Conservation (phyloP, 1,140 invertebrate species). For the Cydia amplana region DNA sequence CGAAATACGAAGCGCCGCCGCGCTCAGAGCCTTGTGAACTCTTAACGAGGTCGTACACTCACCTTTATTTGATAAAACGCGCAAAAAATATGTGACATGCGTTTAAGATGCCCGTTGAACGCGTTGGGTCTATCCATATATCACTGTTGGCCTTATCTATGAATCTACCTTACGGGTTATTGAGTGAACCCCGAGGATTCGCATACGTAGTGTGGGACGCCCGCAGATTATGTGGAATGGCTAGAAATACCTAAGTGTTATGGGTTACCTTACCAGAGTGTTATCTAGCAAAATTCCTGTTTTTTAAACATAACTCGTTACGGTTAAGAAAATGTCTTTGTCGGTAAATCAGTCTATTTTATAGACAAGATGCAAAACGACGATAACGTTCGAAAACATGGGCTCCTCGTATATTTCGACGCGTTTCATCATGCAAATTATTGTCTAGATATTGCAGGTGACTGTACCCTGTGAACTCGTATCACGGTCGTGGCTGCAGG, state of each 20-base stretch:
- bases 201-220: neutral
- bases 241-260: too few species aligned
- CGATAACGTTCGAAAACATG: too few species aligned
- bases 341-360: too few species aligned
- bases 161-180: neutral
- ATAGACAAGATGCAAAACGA: too few species aligned
- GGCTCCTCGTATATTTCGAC: neutral
- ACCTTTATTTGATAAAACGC: neutral
- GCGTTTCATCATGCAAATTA: neutral
- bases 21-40: neutral
- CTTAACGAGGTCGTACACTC: neutral
- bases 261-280: too few species aligned
- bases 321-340: too few species aligned
- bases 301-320: too few species aligned
- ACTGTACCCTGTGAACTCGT: slow-evolving; percentile 41
- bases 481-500: slow-evolving; percentile 44
- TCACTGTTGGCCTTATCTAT: neutral
- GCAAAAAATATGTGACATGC: neutral
- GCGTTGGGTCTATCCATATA: neutral
- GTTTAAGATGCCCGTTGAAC: neutral
- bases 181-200: neutral
- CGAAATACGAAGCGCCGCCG: slow-evolving; percentile 43
- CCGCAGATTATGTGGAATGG: too few species aligned
- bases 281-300: too few species aligned
- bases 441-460: neutral